A percentile compares a stretch with the other conserved stretches of the same genome.
Evolutionary conservation across 1,140 invertebrate genomes (phyloP).

Genomic region (Drosophila burlai): DNA sequence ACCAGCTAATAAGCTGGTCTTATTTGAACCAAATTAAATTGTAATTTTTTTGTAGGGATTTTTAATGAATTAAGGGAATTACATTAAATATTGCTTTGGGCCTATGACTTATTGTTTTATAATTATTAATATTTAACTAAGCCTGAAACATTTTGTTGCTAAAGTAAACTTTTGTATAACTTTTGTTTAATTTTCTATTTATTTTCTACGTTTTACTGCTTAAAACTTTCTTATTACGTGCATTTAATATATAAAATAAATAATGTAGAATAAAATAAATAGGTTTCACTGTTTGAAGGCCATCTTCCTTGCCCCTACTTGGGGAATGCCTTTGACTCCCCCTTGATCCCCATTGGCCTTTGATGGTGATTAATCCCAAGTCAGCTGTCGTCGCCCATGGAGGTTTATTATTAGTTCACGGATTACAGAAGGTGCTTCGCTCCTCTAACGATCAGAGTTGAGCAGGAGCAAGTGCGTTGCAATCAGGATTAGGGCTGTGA

Average conservation of each 20-base stretch:
- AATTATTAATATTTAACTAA: too few species aligned
- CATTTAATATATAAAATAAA: neutral
- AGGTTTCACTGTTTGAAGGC: neutral
- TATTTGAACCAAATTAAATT: neutral
- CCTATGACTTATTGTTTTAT: too few species aligned
- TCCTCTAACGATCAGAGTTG: neutral
- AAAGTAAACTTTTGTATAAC: neutral
- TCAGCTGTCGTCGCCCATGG: neutral
- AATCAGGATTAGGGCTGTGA: neutral
- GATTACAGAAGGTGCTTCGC: neutral
- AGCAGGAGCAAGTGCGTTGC: neutral
- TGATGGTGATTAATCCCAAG: conserved; percentile 7
- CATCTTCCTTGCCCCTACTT: neutral
- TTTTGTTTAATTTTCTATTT: too few species aligned
- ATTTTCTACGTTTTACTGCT: too few species aligned
- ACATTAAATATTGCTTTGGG: neutral
- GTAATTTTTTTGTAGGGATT: neutral
- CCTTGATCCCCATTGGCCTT: neutral
- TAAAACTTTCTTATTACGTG: neutral
- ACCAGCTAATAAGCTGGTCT: neutral
- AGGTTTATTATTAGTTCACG: conserved; percentile 8
- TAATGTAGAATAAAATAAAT: neutral
- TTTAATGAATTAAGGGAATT: neutral
- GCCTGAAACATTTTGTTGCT: too few species aligned
- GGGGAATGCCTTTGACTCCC: neutral